Conservation (phyloP, 1,140 invertebrate species). For the Dendrolimus punctatus region DNA sequence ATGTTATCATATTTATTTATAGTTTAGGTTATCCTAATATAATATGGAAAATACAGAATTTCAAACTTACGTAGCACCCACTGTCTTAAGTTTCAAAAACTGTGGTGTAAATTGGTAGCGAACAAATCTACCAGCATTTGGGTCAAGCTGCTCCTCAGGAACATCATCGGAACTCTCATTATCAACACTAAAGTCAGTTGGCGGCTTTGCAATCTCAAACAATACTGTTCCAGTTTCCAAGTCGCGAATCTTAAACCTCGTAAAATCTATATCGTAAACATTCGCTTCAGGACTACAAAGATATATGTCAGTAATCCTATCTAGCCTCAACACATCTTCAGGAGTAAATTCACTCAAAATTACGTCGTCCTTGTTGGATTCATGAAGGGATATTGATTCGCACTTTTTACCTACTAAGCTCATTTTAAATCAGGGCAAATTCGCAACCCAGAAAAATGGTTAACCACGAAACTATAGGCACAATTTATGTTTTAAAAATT, state of each 20-base stretch:
- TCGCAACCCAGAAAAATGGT: slow-evolving; percentile 3
- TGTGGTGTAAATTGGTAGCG: slow-evolving; percentile 97
- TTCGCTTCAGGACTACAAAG: slow-evolving; percentile 96
- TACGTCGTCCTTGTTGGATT: slow-evolving; percentile 44
- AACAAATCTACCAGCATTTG: slow-evolving; percentile 95
- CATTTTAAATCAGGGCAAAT: slow-evolving; percentile 32
- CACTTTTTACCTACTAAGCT: slow-evolving; percentile 65
- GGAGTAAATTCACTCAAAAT: slow-evolving; percentile 70
- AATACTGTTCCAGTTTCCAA: slow-evolving; percentile 93
- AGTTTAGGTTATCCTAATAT: too few species aligned
- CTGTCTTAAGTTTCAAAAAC: slow-evolving; percentile 95
- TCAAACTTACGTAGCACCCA: slow-evolving; percentile 91
- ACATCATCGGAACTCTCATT: slow-evolving; percentile 75
- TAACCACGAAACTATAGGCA: slow-evolving; percentile 27
- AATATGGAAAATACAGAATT: slow-evolving; percentile 5
- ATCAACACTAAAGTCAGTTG: slow-evolving; percentile 76
- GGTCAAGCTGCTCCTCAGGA: slow-evolving; percentile 81
- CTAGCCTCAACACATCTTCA: slow-evolving; percentile 76
- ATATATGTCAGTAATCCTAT: slow-evolving; percentile 81
- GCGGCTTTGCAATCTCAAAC: slow-evolving; percentile 98
- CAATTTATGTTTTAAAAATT: slow-evolving; percentile 16
- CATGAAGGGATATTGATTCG: slow-evolving; percentile 56
- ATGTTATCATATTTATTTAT: too few species aligned
- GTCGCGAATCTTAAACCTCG: slow-evolving; percentile 96
- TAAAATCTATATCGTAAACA: slow-evolving; percentile 98